Conservation (phyloP, 2,888 invertebrate genomes). For the Ischnura elegans region DNA sequence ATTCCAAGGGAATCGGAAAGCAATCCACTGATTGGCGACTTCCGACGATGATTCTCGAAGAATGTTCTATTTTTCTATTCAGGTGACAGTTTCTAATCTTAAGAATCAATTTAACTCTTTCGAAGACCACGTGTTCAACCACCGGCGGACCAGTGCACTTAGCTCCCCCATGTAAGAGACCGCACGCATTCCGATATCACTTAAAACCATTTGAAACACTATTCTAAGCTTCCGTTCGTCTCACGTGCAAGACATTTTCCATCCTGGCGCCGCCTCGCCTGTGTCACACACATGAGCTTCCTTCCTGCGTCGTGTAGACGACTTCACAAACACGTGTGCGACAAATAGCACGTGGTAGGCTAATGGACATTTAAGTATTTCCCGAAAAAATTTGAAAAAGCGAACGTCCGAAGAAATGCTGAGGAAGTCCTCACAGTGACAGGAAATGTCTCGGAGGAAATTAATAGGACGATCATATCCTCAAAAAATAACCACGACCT, state of each 20-base stretch:
- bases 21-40: too few relatives aligned
- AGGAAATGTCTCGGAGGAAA: neutral
- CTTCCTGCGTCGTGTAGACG: too few relatives aligned
- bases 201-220: neutral
- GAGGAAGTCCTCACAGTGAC: neutral
- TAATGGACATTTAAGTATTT: neutral
- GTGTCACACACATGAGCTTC: too few relatives aligned
- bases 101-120: neutral
- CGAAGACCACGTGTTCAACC: constrained; percentile 7
- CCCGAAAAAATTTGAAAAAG: neutral
- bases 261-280: too few relatives aligned
- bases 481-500: neutral
- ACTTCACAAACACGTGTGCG: neutral
- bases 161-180: neutral
- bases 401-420: neutral
- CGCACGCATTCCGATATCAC: neutral
- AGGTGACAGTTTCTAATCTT: neutral
- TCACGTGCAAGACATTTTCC: too few relatives aligned
- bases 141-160: neutral
- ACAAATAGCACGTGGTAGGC: neutral
- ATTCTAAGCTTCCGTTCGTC: neutral
- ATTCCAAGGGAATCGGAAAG: too few relatives aligned
- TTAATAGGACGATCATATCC: neutral
- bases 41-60: too few relatives aligned
- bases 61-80: too few relatives aligned